phyloP scores from a whole-genome alignment of 2,113 vertebrate species.

The Rhinichthys klamathensis region DNA sequence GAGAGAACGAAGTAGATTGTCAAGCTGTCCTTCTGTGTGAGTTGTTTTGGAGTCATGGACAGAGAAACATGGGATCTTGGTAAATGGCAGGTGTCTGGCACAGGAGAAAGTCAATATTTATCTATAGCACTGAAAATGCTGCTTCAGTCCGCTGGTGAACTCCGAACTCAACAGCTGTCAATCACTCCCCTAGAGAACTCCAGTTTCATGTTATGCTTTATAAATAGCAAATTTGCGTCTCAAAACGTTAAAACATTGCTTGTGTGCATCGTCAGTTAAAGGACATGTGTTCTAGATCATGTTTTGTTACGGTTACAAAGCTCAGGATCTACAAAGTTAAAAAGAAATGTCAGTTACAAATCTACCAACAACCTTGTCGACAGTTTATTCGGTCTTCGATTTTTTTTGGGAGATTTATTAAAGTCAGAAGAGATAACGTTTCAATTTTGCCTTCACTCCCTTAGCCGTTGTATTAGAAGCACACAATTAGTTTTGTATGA shows the following conservation, averaged over 20 bases:
- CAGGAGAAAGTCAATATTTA: conserved; percentile 5
- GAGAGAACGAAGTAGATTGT: neutral
- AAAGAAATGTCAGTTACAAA: too few relatives aligned
- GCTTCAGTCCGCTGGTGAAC: neutral
- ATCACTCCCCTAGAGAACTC: neutral
- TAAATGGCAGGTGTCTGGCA: neutral
- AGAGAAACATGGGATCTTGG: neutral
- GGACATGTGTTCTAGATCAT: neutral
- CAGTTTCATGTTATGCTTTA: neutral
- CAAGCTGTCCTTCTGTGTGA: neutral
- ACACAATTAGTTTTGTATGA: too few relatives aligned
- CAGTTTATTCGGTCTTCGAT: too few relatives aligned
- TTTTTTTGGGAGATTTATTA: too few relatives aligned
- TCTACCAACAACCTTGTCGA: too few relatives aligned
- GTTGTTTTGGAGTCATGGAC: neutral
- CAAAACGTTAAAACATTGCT: neutral
- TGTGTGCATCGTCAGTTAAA: neutral
- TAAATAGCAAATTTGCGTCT: neutral
- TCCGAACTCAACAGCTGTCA: neutral
- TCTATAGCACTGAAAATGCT: neutral
- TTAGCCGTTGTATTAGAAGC: too few relatives aligned
- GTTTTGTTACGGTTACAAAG: neutral
- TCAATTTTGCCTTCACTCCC: too few relatives aligned
- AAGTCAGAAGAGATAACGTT: too few relatives aligned
- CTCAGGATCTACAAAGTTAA: neutral